Conservation (phyloP, 1,140 invertebrate species). For the Leptinotarsa lineolata region DNA sequence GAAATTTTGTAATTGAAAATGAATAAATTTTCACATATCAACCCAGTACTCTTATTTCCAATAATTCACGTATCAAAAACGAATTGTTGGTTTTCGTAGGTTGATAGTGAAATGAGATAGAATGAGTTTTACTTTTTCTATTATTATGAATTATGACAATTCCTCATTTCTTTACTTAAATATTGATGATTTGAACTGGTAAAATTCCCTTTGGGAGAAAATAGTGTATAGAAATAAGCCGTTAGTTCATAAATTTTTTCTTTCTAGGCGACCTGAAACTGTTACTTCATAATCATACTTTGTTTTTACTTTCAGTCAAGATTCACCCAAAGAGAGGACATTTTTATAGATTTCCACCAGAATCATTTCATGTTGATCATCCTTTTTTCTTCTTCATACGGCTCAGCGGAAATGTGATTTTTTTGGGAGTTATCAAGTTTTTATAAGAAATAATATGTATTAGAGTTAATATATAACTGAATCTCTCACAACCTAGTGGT, state of each 20-base stretch:
- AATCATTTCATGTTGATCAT: conserved; percentile 8
- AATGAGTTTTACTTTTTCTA: background rate
- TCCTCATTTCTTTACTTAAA: background rate
- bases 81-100: no score
- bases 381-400: background rate
- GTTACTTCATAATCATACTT: background rate
- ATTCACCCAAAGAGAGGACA: background rate
- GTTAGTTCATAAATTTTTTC: background rate
- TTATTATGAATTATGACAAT: background rate
- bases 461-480: no score
- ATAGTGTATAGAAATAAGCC: no score
- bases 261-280: background rate
- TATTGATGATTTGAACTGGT: background rate
- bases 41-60: no score
- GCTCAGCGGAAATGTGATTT: background rate
- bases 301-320: background rate
- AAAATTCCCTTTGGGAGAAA: no score
- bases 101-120: rapidly evolving
- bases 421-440: background rate
- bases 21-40: no score
- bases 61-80: no score
- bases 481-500: no score
- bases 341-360: background rate
- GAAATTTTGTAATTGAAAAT: no score
- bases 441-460: no score